Evolutionary conservation across 2,113 vertebrate genomes (phyloP).

Genomic region (Candoia aspera): DNA sequence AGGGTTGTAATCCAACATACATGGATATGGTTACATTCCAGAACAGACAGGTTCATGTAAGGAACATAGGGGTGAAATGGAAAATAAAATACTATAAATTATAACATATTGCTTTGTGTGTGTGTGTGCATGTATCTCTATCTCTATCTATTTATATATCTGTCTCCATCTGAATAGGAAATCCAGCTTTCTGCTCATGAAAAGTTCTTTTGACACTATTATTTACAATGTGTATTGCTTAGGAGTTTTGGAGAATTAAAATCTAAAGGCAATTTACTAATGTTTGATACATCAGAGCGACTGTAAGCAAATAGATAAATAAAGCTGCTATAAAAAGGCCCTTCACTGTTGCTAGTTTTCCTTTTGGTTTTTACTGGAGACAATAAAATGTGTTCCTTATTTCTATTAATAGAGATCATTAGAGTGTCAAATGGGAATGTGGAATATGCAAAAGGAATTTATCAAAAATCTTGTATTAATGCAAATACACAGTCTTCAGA

Average conservation of each 20-base stretch:
- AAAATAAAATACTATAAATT: background rate
- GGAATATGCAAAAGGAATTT: slow-evolving; percentile 51
- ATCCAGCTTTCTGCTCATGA: background rate
- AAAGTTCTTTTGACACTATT: background rate
- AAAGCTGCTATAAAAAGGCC: background rate
- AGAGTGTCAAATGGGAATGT: slow-evolving; percentile 16
- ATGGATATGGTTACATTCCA: background rate
- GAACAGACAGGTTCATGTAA: background rate
- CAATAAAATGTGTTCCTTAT: background rate
- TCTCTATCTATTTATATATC: too few species aligned
- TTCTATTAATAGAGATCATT: slow-evolving; percentile 33
- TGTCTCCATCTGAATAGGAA: too few species aligned
- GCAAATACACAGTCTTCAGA: slow-evolving; percentile 21
- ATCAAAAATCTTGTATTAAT: slow-evolving; percentile 54
- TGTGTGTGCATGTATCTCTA: background rate
- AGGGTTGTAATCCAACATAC: background rate
- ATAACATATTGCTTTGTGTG: background rate
- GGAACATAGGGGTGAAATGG: background rate
- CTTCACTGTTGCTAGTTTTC: slow-evolving; percentile 4
- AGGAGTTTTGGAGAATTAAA: background rate
- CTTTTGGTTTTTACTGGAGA: background rate
- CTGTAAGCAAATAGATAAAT: background rate
- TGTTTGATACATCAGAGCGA: background rate
- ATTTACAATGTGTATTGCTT: background rate
- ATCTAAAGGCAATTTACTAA: background rate